phyloP scores from a whole-genome alignment of 2,888 invertebrate species.

The Drosophila mettleri region DNA sequence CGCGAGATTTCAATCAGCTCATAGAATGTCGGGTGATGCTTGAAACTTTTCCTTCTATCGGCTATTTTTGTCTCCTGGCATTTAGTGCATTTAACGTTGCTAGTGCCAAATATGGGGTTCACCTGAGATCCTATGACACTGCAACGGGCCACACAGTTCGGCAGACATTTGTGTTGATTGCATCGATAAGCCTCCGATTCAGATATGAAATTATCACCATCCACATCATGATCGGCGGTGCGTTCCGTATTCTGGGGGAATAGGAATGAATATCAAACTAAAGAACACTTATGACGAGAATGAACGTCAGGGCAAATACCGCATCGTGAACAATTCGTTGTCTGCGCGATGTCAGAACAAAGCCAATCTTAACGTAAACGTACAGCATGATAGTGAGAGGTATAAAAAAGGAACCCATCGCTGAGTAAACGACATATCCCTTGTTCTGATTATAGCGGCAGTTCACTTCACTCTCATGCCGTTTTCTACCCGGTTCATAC shows the following conservation, averaged over 20 bases:
- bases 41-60: constrained; percentile 64
- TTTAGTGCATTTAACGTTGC: constrained; percentile 72
- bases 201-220: constrained; percentile 82
- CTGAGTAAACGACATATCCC: constrained; percentile 97
- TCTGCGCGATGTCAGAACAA: constrained; percentile 92
- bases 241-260: constrained; percentile 81
- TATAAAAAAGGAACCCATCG: constrained; percentile 97
- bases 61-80: constrained; percentile 57
- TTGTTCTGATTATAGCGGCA: constrained; percentile 96
- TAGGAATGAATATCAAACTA: not conserved
- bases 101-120: constrained; percentile 50
- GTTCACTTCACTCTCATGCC: constrained; percentile 87
- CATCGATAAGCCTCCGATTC: constrained; percentile 83
- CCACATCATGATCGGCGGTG: constrained; percentile 81
- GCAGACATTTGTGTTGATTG: constrained; percentile 68
- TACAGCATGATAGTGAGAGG: constrained; percentile 98
- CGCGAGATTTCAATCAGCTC: constrained; percentile 83
- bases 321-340: constrained; percentile 89
- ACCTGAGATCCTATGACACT: constrained; percentile 28
- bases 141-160: constrained; percentile 72
- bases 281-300: not conserved
- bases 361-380: constrained; percentile 96
- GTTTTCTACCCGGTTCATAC: constrained; percentile 88
- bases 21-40: constrained; percentile 81
- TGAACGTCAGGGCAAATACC: constrained; percentile 60